phyloP scores from a whole-genome alignment of 2,888 invertebrate species.

The Apodemia duryi region DNA sequence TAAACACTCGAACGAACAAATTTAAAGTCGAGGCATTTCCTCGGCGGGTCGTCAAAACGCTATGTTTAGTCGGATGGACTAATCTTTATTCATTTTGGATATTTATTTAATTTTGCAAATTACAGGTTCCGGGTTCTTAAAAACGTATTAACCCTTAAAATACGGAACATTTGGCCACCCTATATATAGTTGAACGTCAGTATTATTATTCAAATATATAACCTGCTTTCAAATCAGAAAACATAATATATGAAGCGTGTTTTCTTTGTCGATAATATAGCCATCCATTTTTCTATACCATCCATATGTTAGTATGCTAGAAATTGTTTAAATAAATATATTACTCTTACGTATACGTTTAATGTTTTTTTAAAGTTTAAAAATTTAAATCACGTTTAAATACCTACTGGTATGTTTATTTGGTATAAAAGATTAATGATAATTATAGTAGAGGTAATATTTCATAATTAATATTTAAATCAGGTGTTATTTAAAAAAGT shows the following conservation, averaged over 20 bases:
- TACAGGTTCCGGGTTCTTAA: no score
- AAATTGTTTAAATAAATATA: slow-evolving; percentile 15
- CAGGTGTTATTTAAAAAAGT: background rate
- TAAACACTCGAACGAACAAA: no score
- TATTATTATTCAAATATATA: slow-evolving; percentile 7
- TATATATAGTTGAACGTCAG: background rate
- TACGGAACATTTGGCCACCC: no score
- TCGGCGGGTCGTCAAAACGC: no score
- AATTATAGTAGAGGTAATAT: background rate
- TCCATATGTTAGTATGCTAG: slow-evolving; percentile 20
- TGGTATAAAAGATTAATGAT: background rate
- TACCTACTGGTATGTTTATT: background rate
- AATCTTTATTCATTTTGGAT: no score
- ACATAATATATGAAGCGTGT: background rate
- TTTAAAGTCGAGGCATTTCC: no score
- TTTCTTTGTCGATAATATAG: slow-evolving; percentile 8
- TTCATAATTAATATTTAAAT: background rate
- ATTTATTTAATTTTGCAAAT: no score
- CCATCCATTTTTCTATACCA: slow-evolving; percentile 13
- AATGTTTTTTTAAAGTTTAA: background rate
- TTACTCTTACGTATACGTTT: background rate
- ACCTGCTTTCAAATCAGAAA: slow-evolving; percentile 1
- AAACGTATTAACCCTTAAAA: no score
- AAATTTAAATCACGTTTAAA: background rate
- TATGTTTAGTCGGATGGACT: no score